Percentiles rank a stretch among this genome's conserved stretches.
Conservation (phyloP, 2,888 invertebrate species). For the Sinelater perroti region DNA sequence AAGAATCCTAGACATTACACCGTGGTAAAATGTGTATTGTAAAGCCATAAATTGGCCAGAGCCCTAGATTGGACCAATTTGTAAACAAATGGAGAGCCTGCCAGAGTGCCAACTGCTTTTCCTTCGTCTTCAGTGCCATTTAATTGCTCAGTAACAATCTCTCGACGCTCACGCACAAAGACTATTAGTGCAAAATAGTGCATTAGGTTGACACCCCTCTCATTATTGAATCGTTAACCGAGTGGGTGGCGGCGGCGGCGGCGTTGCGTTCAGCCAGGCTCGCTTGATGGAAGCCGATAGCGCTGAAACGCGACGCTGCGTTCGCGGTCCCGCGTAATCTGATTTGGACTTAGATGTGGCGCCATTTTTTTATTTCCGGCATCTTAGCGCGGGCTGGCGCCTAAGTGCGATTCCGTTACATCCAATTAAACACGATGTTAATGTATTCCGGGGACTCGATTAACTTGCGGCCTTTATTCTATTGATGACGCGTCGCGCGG, state of each 20-base stretch:
- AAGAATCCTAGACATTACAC: no score
- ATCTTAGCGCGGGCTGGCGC: slow-evolving; percentile 6
- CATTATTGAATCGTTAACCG: slow-evolving; percentile 35
- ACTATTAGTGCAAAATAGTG: slow-evolving; percentile 35
- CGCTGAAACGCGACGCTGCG: slow-evolving; percentile 29
- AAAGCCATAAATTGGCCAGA: no score
- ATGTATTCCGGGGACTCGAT: slow-evolving; percentile 17
- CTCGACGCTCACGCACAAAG: slow-evolving; percentile 27
- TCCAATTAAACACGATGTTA: slow-evolving; percentile 23
- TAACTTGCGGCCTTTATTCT: slow-evolving; percentile 22
- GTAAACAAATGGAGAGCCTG: no score
- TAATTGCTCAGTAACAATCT: slow-evolving; percentile 24
- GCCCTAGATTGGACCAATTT: no score
- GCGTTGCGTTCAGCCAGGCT: slow-evolving; percentile 10
- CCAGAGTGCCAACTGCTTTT: no score
- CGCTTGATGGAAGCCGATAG: slow-evolving; percentile 30
- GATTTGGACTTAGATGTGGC: slow-evolving; percentile 29
- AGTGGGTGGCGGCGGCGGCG: slow-evolving; percentile 15
- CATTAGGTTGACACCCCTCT: slow-evolving; percentile 30
- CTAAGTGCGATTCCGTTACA: slow-evolving; percentile 20
- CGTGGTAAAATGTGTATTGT: no score
- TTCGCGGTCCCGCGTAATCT: slow-evolving; percentile 23
- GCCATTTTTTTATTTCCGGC: slow-evolving; percentile 26
- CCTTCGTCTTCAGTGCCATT: slow-evolving; percentile 11
- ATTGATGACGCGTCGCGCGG: neutral